phyloP scores from a whole-genome alignment of 2,797 vertebrate genomes.

The Hemibagrus guttatus region DNA sequence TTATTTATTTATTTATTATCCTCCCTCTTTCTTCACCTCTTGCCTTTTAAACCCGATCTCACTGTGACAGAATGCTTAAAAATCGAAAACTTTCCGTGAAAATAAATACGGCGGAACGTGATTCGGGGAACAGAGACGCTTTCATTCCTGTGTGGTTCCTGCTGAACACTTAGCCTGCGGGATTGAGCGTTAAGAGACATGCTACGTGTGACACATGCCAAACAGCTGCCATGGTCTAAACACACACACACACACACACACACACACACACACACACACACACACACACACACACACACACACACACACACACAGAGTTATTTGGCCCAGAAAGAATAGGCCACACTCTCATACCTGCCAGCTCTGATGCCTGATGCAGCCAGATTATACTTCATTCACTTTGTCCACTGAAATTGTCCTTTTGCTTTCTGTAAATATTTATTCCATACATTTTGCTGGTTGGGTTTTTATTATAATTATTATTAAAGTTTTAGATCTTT shows the following conservation, averaged over 20 bases:
- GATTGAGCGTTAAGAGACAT: slow-evolving; percentile 29
- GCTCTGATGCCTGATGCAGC: not conserved
- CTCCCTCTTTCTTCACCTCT: not conserved
- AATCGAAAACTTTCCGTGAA: not conserved
- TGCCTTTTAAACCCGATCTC: not conserved
- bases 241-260: slow-evolving; percentile 27
- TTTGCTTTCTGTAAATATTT: not conserved
- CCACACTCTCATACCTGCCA: not conserved
- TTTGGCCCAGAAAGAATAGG: not conserved
- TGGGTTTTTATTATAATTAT: not conserved
- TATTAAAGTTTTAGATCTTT: too few relatives aligned
- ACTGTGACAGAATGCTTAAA: not conserved
- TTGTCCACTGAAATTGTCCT: not conserved
- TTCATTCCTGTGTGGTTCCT: slow-evolving; percentile 43
- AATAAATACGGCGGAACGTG: not conserved
- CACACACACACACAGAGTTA: not conserved
- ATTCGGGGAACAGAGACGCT: not conserved
- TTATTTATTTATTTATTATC: not conserved
- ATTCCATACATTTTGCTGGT: not conserved
- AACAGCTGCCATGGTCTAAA: slow-evolving; percentile 10
- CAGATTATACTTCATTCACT: slow-evolving; percentile 21
- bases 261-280: slow-evolving; percentile 9
- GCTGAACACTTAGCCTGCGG: slow-evolving; percentile 52
- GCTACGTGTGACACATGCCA: slow-evolving; percentile 45
- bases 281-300: slow-evolving; percentile 20